A percentile compares a stretch with the other conserved stretches of the same genome.
These are phyloP conservation scores for Tangachromis dhanisi DNA, from an alignment of 2,113 vertebrate genomes.

Conservation along the genomic window DNA sequence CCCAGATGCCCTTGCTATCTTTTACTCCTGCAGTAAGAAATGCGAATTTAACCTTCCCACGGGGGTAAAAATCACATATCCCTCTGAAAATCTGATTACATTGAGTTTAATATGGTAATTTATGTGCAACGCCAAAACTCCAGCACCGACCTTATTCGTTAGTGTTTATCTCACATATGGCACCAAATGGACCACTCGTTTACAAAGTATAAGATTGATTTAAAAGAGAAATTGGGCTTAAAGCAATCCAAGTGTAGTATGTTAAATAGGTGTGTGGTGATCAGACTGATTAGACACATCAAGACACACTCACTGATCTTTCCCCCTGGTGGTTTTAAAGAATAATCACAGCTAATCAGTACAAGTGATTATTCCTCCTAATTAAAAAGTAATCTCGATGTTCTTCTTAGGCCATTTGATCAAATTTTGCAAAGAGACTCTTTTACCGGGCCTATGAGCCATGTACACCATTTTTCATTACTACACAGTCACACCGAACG, in stretches of 20 bases:
- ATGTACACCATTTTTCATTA: background rate
- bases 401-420: background rate
- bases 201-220: background rate
- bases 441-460: background rate
- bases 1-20: background rate
- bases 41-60: background rate
- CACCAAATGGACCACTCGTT: background rate
- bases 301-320: background rate
- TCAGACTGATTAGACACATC: background rate
- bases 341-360: background rate
- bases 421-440: background rate
- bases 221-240: background rate
- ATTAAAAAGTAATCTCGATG: background rate
- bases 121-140: background rate
- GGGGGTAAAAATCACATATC: background rate
- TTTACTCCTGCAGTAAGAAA: background rate
- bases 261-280: background rate
- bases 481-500: fast-evolving
- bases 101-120: background rate
- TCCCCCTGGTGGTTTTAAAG: background rate
- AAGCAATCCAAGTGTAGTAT: background rate
- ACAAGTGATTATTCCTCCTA: background rate
- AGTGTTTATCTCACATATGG: background rate
- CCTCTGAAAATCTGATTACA: background rate
- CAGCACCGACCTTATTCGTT: background rate